These are phyloP conservation scores for Genyomyrus donnyi DNA, from an alignment of 2,113 vertebrate genomes.

Conservation along the genomic window DNA sequence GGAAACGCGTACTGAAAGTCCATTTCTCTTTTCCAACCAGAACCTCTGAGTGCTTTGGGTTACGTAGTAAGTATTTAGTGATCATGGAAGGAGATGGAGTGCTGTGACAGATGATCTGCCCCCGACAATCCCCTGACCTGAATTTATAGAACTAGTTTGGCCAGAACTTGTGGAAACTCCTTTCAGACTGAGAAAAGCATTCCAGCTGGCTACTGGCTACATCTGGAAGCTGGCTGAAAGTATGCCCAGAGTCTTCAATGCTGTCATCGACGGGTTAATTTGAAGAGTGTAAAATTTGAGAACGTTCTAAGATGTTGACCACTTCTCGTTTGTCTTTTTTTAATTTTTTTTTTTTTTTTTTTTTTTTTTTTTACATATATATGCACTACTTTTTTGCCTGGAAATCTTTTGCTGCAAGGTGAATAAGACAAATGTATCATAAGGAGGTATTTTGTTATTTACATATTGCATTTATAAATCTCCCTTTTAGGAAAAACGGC, in stretches of 20 bases:
- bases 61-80: not conserved
- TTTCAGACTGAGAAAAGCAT: not conserved
- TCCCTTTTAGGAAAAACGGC: not conserved
- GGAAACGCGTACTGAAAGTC: not conserved
- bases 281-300: not conserved
- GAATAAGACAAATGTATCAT: not conserved
- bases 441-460: not conserved
- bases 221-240: not conserved
- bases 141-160: not conserved
- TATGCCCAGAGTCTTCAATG: not conserved
- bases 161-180: not conserved
- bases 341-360: no score
- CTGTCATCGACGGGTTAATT: not conserved
- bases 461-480: not conserved
- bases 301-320: not conserved
- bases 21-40: not conserved
- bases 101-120: not conserved
- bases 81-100: not conserved
- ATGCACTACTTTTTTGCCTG: not conserved
- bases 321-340: no score
- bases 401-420: not conserved
- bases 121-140: not conserved
- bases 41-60: not conserved
- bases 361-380: no score
- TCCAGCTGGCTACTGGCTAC: not conserved